Conservation (phyloP, 2,888 invertebrate species). For the Hyppa rectilinea region DNA sequence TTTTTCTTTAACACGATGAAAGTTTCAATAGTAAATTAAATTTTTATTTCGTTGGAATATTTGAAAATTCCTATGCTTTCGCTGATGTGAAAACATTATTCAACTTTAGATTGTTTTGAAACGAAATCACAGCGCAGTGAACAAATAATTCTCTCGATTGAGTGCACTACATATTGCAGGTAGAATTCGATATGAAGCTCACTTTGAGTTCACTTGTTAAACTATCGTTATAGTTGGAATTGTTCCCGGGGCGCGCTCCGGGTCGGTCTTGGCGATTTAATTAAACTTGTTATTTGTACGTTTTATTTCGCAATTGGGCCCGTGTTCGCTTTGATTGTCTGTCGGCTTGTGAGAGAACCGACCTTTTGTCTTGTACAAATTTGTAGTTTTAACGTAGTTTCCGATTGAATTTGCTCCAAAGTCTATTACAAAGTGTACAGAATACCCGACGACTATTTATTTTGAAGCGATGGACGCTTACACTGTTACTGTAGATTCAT, state of each 20-base stretch:
- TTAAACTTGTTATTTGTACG: conserved; percentile 90
- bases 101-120: conserved; percentile 54
- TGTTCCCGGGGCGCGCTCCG: conserved; percentile 77
- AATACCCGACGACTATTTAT: conserved; percentile 60
- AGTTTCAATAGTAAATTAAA: conserved; percentile 21
- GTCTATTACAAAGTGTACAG: conserved; percentile 55
- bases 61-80: conserved; percentile 37
- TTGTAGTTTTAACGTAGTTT: conserved; percentile 69
- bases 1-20: conserved; percentile 40
- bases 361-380: conserved; percentile 76
- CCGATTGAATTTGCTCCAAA: conserved; percentile 66
- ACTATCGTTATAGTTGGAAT: conserved; percentile 87
- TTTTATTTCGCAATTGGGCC: conserved; percentile 88
- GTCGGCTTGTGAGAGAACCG: conserved; percentile 76
- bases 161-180: conserved; percentile 79
- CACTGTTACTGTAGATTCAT: conserved; percentile 68
- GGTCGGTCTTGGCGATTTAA: conserved; percentile 87
- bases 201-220: conserved; percentile 87
- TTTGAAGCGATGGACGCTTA: conserved; percentile 56
- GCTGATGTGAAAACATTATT: conserved; percentile 45
- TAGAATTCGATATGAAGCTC: conserved; percentile 83
- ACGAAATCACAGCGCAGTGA: conserved; percentile 70
- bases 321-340: conserved; percentile 86
- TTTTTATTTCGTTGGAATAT: conserved; percentile 25
- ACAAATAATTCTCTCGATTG: conserved; percentile 76